These are phyloP conservation scores for Drosophila truncata DNA, from an alignment of 1,140 invertebrate species.

Conservation along the genomic window DNA sequence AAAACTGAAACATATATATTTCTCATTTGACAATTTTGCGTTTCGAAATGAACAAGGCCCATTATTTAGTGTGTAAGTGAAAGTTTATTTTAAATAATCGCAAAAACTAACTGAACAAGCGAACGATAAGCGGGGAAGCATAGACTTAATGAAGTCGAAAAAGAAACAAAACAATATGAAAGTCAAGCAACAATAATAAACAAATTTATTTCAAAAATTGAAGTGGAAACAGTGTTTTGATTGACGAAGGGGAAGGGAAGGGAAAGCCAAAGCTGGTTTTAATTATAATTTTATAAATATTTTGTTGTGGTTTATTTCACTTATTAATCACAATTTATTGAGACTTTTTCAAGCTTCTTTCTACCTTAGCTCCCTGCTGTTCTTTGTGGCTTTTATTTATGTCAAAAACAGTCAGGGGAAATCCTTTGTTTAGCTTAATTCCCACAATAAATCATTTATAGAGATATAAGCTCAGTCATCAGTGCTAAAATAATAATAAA, in stretches of 20 bases:
- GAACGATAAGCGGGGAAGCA: constrained; percentile 19
- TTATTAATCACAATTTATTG: not conserved
- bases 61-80: constrained; percentile 78
- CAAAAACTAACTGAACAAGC: constrained; percentile 48
- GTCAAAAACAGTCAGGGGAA: not conserved
- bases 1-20: constrained; percentile 29
- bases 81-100: constrained; percentile 73
- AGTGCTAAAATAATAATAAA: constrained; percentile 42
- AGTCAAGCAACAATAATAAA: constrained; percentile 77
- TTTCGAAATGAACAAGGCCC: constrained; percentile 64
- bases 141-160: constrained; percentile 28
- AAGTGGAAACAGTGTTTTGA: constrained; percentile 6
- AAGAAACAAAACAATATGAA: constrained; percentile 42
- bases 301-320: not conserved
- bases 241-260: not conserved
- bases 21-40: constrained; percentile 39
- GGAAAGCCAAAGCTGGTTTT: not conserved
- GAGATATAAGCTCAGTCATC: constrained; percentile 1
- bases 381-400: not conserved
- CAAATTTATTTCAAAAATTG: constrained; percentile 75
- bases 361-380: not conserved
- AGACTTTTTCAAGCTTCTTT: not conserved
- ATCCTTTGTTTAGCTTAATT: constrained; percentile 6
- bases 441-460: constrained; percentile 10
- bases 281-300: not conserved